Base-by-base conservation (phyloP, 2,797 vertebrate genomes). In the Distichodus sexfasciatus region DNA sequence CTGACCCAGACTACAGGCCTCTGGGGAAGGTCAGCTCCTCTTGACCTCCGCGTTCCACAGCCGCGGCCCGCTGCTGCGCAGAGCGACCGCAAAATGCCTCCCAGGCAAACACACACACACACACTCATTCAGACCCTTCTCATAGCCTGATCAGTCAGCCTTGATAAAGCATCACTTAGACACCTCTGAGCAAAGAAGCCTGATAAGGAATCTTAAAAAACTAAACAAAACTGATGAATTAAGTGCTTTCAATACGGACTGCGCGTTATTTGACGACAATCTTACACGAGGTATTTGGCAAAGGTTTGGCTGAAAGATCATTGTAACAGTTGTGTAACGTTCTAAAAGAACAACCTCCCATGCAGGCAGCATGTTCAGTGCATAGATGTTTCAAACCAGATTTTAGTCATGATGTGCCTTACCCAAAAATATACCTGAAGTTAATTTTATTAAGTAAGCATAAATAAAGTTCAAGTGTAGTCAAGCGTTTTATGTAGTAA, bases 1-100 rank as follows among this genome's bases (percentile, higher is more conserved):
- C 60, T 80, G 81, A 83, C 78, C 74, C 72, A 81, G 76, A 80
- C 76, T 82, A 26, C 38, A 81, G 70, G 82, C 84, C 83, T 85
- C 74, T 73, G 62, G 80, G 86, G 80, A 79, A 84, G 88, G 84
- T 87, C 85, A 79, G 78, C 79, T 83, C 80, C 81, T 85, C 83
- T 87, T 76, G 79, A 80, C 81, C 79, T 38, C 81, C 82, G 67
- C 83, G 85, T 89, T 91, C 88, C 88, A 87, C 76, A 84, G 76
- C 69, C 57, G 51, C 35, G 10, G 66, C 43, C 70, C 70, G 47
- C 24, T 69, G 54, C 57, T 44, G 71, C 69, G 36, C 21, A 10
- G 44, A 71, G 53, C 58, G 7, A 65, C 82, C 73, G 66, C 63
- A 51, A 79, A 75, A 77, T 74, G 79, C 78, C 79, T 82, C 80